phyloP scores from a whole-genome alignment of 1,140 invertebrate species.

The Hylyphantes graminicola region DNA sequence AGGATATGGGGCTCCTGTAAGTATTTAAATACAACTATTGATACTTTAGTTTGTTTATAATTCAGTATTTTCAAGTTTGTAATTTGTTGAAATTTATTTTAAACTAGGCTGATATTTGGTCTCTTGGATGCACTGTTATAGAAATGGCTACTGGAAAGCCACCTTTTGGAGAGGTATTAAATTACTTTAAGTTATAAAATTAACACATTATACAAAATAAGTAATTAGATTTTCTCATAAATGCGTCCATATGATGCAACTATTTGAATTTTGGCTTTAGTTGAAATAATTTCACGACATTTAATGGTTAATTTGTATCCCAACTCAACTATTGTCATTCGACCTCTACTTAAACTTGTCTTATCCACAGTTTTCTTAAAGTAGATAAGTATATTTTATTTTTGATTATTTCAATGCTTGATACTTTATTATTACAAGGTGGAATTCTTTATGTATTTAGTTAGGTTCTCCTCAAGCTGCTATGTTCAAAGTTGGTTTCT shows the following conservation, averaged over 20 bases:
- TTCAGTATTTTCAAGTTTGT: constrained; percentile 2
- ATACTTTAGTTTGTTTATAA: neutral
- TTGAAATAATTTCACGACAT: too few species aligned
- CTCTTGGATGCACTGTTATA: constrained; percentile 95
- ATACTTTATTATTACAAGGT: too few species aligned
- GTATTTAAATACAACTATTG: constrained; percentile 64
- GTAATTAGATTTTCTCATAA: neutral
- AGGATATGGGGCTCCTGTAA: constrained; percentile 95
- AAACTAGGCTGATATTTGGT: constrained; percentile 93
- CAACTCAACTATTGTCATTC: too few species aligned
- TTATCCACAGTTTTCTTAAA: too few species aligned
- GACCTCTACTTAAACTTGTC: too few species aligned
- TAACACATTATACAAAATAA: neutral
- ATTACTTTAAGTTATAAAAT: too few species aligned
- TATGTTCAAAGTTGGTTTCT: constrained; percentile 98
- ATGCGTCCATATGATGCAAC: neutral
- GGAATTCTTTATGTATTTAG: constrained; percentile 62
- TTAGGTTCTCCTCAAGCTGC: constrained; percentile 92
- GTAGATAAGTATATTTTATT: too few species aligned
- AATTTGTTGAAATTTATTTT: constrained; percentile 36
- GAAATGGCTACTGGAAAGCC: constrained; percentile 99
- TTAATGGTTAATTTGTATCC: too few species aligned
- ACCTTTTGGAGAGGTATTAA: constrained; percentile 83
- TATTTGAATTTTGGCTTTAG: too few species aligned
- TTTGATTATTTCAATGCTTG: too few species aligned